Conservation (phyloP, 2,113 vertebrate genomes). For the Myrmecobius fasciatus region DNA sequence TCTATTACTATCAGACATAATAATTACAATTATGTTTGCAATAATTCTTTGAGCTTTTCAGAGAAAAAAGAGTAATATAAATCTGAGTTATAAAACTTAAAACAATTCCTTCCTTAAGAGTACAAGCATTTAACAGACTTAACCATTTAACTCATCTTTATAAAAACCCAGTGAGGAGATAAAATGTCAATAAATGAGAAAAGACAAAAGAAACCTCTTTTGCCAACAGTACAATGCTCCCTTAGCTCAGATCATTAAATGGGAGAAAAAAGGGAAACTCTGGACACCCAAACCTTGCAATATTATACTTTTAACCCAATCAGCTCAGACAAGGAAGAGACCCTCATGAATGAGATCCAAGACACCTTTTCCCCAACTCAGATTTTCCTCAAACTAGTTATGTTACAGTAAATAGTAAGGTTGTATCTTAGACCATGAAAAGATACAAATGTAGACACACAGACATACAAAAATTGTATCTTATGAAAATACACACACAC, state of each 20-base stretch:
- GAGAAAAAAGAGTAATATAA: neutral
- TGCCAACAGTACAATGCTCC: neutral
- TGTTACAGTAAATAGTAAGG: neutral
- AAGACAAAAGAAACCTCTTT: constrained; percentile 12
- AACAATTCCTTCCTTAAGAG: constrained; percentile 7
- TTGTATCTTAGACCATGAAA: neutral
- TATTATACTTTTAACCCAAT: constrained; percentile 29
- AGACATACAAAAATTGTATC: neutral
- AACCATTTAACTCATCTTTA: neutral
- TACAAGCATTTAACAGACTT: neutral
- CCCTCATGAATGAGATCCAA: neutral
- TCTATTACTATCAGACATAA: neutral
- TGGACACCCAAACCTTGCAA: constrained; percentile 14
- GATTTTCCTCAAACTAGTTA: neutral
- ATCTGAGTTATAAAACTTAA: neutral
- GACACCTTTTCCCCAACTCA: neutral
- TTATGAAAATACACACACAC: neutral
- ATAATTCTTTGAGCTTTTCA: constrained; percentile 26
- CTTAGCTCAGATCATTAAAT: constrained; percentile 14
- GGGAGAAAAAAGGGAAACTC: neutral
- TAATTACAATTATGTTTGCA: neutral
- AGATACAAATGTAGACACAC: neutral
- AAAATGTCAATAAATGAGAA: neutral
- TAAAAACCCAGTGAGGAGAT: neutral
- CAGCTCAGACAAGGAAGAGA: constrained; percentile 45